A percentile compares a stretch with the other conserved stretches of the same genome.
phyloP scores from a whole-genome alignment of 2,888 invertebrate genomes.

The Orthosia gothica region DNA sequence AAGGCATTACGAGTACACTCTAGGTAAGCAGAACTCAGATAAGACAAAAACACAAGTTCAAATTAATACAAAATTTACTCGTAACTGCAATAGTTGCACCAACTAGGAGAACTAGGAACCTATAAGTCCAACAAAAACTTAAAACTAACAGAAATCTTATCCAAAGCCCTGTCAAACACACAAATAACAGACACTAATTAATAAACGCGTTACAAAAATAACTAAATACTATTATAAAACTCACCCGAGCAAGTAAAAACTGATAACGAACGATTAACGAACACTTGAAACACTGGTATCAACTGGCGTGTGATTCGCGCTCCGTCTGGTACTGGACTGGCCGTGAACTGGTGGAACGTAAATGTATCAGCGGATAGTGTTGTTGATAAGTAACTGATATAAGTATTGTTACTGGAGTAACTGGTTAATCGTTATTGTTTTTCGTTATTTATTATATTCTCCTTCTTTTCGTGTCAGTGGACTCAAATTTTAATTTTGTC shows the following conservation, averaged over 20 bases:
- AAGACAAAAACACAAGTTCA: background rate
- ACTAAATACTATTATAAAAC: conserved; percentile 19
- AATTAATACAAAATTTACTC: background rate
- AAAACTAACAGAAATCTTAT: background rate
- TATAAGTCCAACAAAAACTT: background rate
- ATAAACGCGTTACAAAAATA: background rate
- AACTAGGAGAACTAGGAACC: background rate
- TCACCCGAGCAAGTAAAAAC: conserved; percentile 43
- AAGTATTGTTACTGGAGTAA: background rate
- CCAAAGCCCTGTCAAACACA: background rate
- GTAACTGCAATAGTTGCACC: background rate
- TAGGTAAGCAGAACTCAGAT: too few species aligned
- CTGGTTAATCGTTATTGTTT: background rate
- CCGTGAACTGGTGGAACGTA: conserved; percentile 37
- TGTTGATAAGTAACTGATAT: background rate
- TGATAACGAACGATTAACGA: conserved; percentile 32
- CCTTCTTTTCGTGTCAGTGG: too few species aligned
- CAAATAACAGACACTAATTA: background rate
- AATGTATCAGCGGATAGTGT: conserved; percentile 4
- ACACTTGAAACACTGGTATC: conserved; percentile 43
- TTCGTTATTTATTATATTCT: too few species aligned
- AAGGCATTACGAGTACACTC: too few species aligned
- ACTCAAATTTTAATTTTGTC: too few species aligned
- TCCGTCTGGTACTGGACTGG: conserved; percentile 33
- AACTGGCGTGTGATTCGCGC: conserved; percentile 22